These are phyloP conservation scores for Neomorphus geoffroyi DNA, from an alignment of 2,797 vertebrate genomes.

Conservation along the genomic window DNA sequence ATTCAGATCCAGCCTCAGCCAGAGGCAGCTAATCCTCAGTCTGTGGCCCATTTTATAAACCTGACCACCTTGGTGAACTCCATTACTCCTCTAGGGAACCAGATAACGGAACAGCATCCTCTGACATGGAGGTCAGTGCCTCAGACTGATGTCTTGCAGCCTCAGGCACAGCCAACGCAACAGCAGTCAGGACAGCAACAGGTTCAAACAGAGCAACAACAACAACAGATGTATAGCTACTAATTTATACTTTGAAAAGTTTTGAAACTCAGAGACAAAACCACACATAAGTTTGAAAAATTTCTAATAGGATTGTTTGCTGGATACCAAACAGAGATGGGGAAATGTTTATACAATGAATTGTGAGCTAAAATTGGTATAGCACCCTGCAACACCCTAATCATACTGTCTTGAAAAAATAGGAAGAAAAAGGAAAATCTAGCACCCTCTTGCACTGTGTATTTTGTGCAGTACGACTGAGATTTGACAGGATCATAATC, in stretches of 20 bases:
- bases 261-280: background rate
- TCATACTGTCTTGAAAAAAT: background rate
- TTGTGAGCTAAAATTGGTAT: background rate
- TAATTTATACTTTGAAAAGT: conserved; percentile 64
- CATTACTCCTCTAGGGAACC: conserved; percentile 83
- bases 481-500: background rate
- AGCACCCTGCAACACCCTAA: background rate
- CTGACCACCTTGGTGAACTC: conserved; percentile 96
- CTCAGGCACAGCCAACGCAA: conserved; percentile 70
- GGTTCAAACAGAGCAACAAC: conserved; percentile 74
- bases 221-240: conserved; percentile 94
- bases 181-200: conserved; percentile 68
- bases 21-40: conserved; percentile 78
- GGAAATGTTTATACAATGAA: background rate
- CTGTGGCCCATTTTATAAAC: conserved; percentile 97
- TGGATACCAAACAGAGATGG: conserved; percentile 68
- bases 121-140: conserved; percentile 90
- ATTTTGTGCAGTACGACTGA: background rate
- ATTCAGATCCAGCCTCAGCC: conserved; percentile 83
- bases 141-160: conserved; percentile 76
- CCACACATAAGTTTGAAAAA: background rate
- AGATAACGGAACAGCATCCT: conserved; percentile 84
- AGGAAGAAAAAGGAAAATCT: background rate
- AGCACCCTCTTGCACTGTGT: background rate
- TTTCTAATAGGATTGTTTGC: conserved; percentile 41